These are phyloP conservation scores for Archivesica marissinica DNA, from an alignment of 1,140 invertebrate genomes.

Conservation along the genomic window DNA sequence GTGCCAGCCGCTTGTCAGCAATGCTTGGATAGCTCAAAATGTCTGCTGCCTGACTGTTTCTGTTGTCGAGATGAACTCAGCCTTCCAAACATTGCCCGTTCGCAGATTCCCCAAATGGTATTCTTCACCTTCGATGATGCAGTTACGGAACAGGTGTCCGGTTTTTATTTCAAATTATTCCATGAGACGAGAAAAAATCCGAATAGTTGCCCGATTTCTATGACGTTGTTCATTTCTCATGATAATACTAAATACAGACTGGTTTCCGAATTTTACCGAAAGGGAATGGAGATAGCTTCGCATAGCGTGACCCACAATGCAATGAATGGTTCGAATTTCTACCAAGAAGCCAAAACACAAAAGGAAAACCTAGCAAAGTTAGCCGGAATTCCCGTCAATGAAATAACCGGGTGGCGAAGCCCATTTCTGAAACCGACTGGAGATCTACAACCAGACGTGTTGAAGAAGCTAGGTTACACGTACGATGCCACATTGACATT, in stretches of 20 bases:
- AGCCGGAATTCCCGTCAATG: slow-evolving; percentile 67
- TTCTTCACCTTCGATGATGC: slow-evolving; percentile 80
- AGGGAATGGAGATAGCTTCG: slow-evolving; percentile 93
- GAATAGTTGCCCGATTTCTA: slow-evolving; percentile 91
- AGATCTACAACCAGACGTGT: slow-evolving; percentile 69
- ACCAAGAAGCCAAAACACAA: slow-evolving; percentile 67
- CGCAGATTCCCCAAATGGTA: slow-evolving; percentile 77
- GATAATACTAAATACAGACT: slow-evolving; percentile 92
- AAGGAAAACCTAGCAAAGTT: slow-evolving; percentile 69
- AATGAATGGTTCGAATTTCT: slow-evolving; percentile 67
- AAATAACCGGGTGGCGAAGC: slow-evolving; percentile 74
- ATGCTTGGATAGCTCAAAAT: slow-evolving; percentile 31
- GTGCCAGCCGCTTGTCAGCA: slow-evolving; percentile 36
- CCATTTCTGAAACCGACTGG: slow-evolving; percentile 73
- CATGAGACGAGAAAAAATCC: slow-evolving; percentile 88
- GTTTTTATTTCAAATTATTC: slow-evolving; percentile 73
- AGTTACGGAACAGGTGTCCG: slow-evolving; percentile 66
- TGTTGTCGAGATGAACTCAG: slow-evolving; percentile 49
- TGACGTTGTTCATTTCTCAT: slow-evolving; percentile 93
- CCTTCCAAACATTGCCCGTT: neutral
- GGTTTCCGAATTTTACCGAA: slow-evolving; percentile 92
- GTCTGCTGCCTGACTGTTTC: slow-evolving; percentile 52
- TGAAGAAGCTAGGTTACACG: slow-evolving; percentile 68
- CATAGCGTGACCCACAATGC: slow-evolving; percentile 89
- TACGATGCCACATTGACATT: slow-evolving; percentile 75